phyloP scores from a whole-genome alignment of 2,888 invertebrate species.

The Tetheella fluctuosa region DNA sequence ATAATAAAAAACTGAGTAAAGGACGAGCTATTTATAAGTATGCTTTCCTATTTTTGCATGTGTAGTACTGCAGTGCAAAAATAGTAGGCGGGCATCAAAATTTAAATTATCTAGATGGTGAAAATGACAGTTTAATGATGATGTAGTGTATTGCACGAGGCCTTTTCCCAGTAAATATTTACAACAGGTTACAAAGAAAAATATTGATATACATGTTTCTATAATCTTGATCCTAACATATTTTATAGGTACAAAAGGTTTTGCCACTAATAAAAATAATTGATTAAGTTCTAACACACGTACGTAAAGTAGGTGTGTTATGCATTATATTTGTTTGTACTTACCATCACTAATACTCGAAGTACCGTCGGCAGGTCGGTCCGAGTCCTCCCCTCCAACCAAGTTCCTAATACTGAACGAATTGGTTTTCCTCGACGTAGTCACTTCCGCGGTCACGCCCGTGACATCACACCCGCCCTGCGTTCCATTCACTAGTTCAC shows the following conservation, averaged over 20 bases:
- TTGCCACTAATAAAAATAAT: neutral
- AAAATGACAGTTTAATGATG: too few species aligned
- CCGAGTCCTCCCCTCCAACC: constrained; percentile 69
- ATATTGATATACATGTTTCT: neutral
- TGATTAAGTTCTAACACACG: neutral
- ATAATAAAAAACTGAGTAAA: too few species aligned
- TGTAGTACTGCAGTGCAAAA: too few species aligned
- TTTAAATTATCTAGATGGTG: too few species aligned
- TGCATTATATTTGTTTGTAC: constrained; percentile 30
- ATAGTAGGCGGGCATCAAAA: too few species aligned
- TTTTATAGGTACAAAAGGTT: neutral
- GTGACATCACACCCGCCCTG: constrained; percentile 64
- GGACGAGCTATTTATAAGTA: too few species aligned
- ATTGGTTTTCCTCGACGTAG: constrained; percentile 61
- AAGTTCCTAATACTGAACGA: constrained; percentile 76
- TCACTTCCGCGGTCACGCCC: constrained; percentile 60
- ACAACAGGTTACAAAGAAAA: too few species aligned
- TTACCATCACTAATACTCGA: constrained; percentile 62
- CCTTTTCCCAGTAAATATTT: too few species aligned
- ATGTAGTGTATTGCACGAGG: too few species aligned
- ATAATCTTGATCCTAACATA: neutral
- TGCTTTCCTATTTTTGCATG: too few species aligned
- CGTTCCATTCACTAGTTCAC: constrained; percentile 62
- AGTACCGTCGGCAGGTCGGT: constrained; percentile 62
- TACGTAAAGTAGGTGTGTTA: neutral